Evolutionary conservation across 2,113 vertebrate species (phyloP).

Genomic region (Otus sunia): DNA sequence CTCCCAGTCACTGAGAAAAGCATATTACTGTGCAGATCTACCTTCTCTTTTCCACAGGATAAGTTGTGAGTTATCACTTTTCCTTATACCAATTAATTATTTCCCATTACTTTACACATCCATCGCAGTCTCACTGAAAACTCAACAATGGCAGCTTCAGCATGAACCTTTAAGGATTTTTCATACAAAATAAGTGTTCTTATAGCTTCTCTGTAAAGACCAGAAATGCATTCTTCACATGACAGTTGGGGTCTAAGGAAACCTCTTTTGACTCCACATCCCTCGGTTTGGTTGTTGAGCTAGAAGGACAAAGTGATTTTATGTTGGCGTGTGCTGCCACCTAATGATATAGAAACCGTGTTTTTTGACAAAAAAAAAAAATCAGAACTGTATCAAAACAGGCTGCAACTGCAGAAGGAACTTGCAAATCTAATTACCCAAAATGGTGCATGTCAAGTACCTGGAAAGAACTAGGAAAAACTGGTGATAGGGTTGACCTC

Average conservation of each 20-base stretch:
- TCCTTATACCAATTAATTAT: neutral
- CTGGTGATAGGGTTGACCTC: neutral
- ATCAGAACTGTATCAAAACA: neutral
- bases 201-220: neutral
- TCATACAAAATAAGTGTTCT: no score
- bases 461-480: accelerated
- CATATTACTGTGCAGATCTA: no score
- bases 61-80: neutral
- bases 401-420: neutral
- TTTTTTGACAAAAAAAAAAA: accelerated
- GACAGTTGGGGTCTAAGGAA: neutral
- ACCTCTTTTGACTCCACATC: accelerated
- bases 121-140: neutral
- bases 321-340: constrained; percentile 8
- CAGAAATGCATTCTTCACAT: no score
- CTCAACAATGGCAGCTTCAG: neutral
- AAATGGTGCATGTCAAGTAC: accelerated
- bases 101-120: neutral
- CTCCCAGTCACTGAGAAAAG: neutral
- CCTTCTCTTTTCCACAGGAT: neutral
- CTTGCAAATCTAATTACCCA: no score
- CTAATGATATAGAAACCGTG: neutral
- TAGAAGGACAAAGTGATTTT: neutral
- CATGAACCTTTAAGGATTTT: neutral
- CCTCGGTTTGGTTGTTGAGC: neutral